These are phyloP conservation scores for Axis porcinus DNA, from an alignment of 2,113 vertebrate species.

Conservation along the genomic window DNA sequence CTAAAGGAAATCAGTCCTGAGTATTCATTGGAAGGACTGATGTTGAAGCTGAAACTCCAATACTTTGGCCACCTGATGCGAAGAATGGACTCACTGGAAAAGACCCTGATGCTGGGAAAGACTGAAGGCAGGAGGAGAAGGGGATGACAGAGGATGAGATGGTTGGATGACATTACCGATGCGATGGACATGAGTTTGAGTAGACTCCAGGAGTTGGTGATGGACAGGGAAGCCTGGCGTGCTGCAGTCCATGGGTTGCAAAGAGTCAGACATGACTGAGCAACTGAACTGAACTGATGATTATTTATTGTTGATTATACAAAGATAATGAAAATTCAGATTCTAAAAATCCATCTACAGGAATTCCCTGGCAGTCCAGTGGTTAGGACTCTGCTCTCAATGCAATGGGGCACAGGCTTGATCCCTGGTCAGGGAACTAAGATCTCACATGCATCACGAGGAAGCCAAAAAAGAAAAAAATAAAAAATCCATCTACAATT, in stretches of 20 bases:
- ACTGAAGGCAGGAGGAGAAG: neutral
- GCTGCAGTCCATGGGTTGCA: neutral
- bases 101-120: neutral
- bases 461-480: neutral
- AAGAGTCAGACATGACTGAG: neutral
- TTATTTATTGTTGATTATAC: neutral
- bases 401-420: neutral
- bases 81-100: neutral
- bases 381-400: neutral
- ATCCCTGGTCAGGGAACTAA: neutral
- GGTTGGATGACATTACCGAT: neutral
- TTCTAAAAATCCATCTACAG: neutral
- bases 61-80: neutral
- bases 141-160: neutral
- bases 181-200: neutral
- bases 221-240: neutral
- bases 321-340: neutral
- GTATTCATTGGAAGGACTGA: neutral
- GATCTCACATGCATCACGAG: neutral
- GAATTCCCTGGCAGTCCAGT: neutral
- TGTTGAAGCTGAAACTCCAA: neutral
- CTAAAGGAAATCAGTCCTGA: neutral
- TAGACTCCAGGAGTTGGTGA: neutral
- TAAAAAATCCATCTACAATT: neutral
- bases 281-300: neutral